phyloP scores from a whole-genome alignment of 2,797 vertebrate species.

The Myotis daubentonii region DNA sequence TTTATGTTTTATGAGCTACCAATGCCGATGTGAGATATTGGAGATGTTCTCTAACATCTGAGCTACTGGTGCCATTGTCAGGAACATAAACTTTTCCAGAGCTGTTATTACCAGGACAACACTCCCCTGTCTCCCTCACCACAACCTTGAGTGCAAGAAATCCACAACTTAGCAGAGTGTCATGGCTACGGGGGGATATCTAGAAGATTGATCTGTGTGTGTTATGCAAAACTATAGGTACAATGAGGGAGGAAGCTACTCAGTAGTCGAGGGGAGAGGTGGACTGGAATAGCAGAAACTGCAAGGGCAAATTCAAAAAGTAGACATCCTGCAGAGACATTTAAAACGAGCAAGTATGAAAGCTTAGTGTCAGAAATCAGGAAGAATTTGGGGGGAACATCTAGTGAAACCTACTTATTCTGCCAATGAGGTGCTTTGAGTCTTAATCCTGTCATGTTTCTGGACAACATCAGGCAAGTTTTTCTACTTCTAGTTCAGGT shows the following conservation, averaged over 20 bases:
- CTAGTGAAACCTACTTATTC: background rate
- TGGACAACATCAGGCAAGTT: background rate
- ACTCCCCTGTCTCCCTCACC: background rate
- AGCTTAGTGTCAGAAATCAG: background rate
- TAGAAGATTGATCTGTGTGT: background rate
- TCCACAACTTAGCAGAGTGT: background rate
- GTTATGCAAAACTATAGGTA: background rate
- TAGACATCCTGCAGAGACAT: background rate
- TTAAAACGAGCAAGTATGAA: background rate
- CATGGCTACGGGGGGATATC: background rate
- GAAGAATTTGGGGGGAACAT: background rate
- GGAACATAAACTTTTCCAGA: background rate
- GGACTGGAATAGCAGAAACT: background rate
- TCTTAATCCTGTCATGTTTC: background rate
- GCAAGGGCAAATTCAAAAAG: background rate
- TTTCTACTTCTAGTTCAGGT: background rate
- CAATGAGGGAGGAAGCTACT: background rate
- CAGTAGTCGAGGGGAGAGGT: background rate
- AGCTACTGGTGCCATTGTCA: background rate
- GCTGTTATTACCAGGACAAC: background rate
- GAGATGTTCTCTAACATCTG: background rate
- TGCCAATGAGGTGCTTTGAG: background rate
- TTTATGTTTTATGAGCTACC: background rate
- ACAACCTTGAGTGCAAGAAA: background rate
- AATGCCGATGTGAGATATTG: background rate